Conservation (phyloP, 2,113 vertebrate genomes). For the Nycticryphes semicollaris region DNA sequence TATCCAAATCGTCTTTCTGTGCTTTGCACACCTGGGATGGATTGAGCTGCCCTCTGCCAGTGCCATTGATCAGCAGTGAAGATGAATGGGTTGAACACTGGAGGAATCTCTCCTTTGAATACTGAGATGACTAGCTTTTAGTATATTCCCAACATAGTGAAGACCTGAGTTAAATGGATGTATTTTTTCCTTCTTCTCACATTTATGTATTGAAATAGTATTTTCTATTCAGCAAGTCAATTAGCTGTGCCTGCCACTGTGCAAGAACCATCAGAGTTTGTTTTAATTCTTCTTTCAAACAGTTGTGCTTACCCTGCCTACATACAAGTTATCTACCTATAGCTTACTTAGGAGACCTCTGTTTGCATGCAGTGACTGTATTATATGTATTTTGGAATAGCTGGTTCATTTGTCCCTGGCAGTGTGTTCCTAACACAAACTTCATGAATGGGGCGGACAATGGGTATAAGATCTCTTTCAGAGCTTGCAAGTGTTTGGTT, state of each 20-base stretch:
- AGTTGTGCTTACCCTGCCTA: background rate
- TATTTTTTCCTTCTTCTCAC: background rate
- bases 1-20: background rate
- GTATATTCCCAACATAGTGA: background rate
- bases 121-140: background rate
- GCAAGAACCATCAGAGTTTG: background rate
- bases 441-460: background rate
- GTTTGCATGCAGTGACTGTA: background rate
- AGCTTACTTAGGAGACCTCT: background rate
- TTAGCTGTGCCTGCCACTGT: background rate
- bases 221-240: background rate
- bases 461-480: background rate
- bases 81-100: background rate
- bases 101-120: background rate
- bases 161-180: background rate
- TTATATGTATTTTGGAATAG: background rate
- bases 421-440: background rate
- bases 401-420: background rate
- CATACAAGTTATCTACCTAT: background rate
- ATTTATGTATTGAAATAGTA: background rate
- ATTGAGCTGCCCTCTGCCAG: background rate
- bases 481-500: background rate
- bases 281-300: background rate
- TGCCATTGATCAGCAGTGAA: background rate
- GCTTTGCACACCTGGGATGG: background rate